Evolutionary conservation across 92 coral and sea anemone genomes (phyloP), one percentile per base, ranked within the genome.

Genomic region (Montipora capitata): DNA sequence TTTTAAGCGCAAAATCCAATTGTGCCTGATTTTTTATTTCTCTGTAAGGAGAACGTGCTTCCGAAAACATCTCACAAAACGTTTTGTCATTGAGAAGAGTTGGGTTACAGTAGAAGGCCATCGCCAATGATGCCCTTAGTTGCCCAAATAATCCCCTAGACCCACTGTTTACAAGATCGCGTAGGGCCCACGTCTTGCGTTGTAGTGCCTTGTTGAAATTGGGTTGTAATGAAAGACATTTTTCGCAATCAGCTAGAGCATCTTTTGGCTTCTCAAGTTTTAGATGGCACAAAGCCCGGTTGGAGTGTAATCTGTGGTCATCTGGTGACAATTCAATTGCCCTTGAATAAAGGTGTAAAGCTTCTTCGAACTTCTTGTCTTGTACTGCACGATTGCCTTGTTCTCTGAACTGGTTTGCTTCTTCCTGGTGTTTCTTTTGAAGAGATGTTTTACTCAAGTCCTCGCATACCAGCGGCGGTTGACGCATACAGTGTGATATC

Each of bases 131-230:
- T 7, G 92, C 94, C 12, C 4, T 49, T 5, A 80, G 45, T 70
- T 88, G 91, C 11, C 88, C 82, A 13, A 70, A 2, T 0, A 87
- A 79, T 7, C 84, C 59, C 9, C 3, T 3, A 20, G 75, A 39
- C 49, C 92, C 88, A 38, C 79, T 63, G 39, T 58, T 42, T 15
- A 91, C 89, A 84, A 94, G 89, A 3, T 80, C 80, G 49, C 40
- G 73, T 45, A 95, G 93, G 43, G 98, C 95, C 98, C 96, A 95
- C 4, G 98, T 96, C 56, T 95, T 95, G 4, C 96, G 90, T 80
- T 10, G 78, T 76, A 95, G 58, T 0, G 98, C 98, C 80, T 95
- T 95, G 49, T 64, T 70, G 87, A 76, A 86, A 38, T 17, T 3
- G 43, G 89, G 79, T n/a, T 86, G 61, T 39, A 90, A 68, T 42